Evolutionary conservation across 1,140 invertebrate genomes (phyloP), one percentile per base, ranked within the genome.

Genomic region (Heliconius himera): DNA sequence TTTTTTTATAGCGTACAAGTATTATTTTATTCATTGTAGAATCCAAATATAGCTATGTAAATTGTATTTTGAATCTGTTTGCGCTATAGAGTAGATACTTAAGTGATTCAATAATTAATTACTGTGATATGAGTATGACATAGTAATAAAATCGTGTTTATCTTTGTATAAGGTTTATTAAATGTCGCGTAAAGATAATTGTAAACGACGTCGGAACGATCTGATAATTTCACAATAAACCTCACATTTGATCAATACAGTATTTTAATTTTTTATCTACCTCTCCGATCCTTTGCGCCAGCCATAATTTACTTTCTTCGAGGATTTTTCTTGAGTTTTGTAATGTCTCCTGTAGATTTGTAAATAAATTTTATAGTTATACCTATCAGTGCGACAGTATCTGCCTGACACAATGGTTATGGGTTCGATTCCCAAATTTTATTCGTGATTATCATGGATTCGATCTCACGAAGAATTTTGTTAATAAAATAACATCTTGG

Each of bases 161-260:
- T 81, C 56, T 41, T 79, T 78, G 66, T 78, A 80, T 77, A 74
- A 26, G 49, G 49, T 79, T 81, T 81, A 74, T 70, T 66, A 51
- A 60, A 74, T 75, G 76, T 56, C 76, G 51, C 74, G 49, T 73
- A 72, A 60, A 66, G 73, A 70, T 56, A 70, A 74, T 77, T 46
- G 33, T 46, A 76, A 49, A 70, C 60, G 22, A 51, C 56, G 33
- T 70, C 22, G 66, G 46, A 78, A 82, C 79, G 88, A 88, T 88
- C 87, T 89, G 84, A 83, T 81, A 82, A 81, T 83, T 84, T 87
- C 77, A 56, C 79, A 83, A 79, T 85, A 84, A 73, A 83, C 56
- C 84, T 85, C 87, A 91, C 86, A 93, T 91, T 91, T 91, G 83
- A 83, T 91, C 88, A 77, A 93, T 90, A 83, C 91, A 94, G 77